Conservation (phyloP, 2,113 vertebrate species). For the Accipiter cooperii region DNA sequence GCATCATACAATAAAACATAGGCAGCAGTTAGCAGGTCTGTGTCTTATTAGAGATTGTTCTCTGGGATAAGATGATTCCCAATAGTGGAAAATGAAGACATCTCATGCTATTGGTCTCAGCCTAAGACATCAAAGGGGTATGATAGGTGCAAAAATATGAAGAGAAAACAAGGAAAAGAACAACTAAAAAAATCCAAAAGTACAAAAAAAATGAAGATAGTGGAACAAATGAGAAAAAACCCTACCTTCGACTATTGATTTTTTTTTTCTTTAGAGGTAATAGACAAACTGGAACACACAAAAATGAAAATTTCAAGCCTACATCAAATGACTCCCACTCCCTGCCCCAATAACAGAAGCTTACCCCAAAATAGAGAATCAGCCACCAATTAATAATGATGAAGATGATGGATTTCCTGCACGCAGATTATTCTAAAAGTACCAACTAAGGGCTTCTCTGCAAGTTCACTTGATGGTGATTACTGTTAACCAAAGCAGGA, state of each 20-base stretch:
- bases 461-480: neutral
- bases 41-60: neutral
- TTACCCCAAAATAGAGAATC: neutral
- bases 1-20: neutral
- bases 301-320: neutral
- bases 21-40: neutral
- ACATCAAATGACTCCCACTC: neutral
- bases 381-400: neutral
- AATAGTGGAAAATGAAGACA: neutral
- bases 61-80: neutral
- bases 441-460: neutral
- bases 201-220: neutral
- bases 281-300: neutral
- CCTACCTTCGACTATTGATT: neutral
- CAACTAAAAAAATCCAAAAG: neutral
- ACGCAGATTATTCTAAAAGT: neutral
- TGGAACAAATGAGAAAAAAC: neutral
- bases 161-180: neutral
- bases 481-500: neutral
- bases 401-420: neutral
- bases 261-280: neutral
- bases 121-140: neutral
- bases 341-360: neutral
- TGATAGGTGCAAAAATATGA: neutral
- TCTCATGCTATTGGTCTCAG: neutral